These are phyloP conservation scores for Drosophila lacicola DNA, from an alignment of 2,888 invertebrate species.

Conservation along the genomic window DNA sequence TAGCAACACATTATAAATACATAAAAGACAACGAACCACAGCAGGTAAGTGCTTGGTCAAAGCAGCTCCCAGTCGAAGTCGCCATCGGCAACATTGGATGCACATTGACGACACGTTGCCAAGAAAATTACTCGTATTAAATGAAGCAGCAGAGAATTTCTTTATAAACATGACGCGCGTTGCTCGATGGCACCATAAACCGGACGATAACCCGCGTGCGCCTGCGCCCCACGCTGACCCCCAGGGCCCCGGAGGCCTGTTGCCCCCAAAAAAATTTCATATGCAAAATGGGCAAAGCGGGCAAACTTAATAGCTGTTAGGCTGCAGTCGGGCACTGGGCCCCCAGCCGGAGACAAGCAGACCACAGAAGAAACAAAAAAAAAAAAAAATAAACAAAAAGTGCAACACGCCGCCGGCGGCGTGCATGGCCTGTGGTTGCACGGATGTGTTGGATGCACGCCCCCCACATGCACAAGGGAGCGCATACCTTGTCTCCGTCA, in stretches of 20 bases:
- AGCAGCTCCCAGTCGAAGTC: conserved; percentile 18
- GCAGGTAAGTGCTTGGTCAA: conserved; percentile 21
- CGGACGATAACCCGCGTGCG: conserved; percentile 65
- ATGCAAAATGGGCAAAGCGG: conserved; percentile 60
- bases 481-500: conserved; percentile 19
- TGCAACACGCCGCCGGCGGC: conserved; percentile 56
- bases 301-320: conserved; percentile 71
- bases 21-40: conserved; percentile 40
- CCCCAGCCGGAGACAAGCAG: conserved; percentile 20
- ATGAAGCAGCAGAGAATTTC: conserved; percentile 59
- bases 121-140: conserved; percentile 65
- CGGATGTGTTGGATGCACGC: conserved; percentile 54
- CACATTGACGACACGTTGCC: conserved; percentile 58
- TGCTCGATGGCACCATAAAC: conserved; percentile 68
- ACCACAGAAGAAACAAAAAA: neutral
- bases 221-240: conserved; percentile 61
- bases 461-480: conserved; percentile 54
- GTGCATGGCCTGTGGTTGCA: conserved; percentile 68
- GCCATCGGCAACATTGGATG: conserved; percentile 52
- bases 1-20: conserved; percentile 60
- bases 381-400: conserved; percentile 19
- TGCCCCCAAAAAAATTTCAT: conserved; percentile 49
- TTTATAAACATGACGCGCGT: conserved; percentile 68
- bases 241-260: conserved; percentile 21
- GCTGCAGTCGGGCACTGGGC: conserved; percentile 24